Evolutionary conservation across 2,113 vertebrate species (phyloP), one percentile per base, ranked within the genome.

Genomic region (Pseudorhombus dupliciocellatus): DNA sequence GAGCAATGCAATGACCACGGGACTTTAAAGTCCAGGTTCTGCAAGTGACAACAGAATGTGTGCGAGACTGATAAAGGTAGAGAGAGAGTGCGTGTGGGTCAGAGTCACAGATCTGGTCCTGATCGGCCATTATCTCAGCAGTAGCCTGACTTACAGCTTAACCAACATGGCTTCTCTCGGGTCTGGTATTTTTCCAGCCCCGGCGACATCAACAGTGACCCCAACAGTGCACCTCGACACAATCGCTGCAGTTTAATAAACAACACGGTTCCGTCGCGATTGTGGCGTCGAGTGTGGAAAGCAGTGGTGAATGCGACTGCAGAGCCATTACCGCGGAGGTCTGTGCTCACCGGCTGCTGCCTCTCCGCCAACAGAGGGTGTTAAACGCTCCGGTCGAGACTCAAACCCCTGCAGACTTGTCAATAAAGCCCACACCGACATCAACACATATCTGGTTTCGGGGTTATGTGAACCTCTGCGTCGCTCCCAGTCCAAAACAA

Each of bases 111-210:
- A 81, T 79, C 78, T 56, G 75, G 84, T 84, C 84, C 79, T 79
- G 89, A 90, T 89, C 91, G 88, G 89, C 91, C 91, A 91, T 92
- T 91, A 91, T 89, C 89, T 91, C 88, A 90, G 88, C 84, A 87
- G 90, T 83, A 84, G 80, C 70, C 88, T 52, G 85, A 87, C 81
- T 89, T 88, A 28, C 80, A 84, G 89, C 89, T 90, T 81, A 87
- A 88, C 83, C 85, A 90, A 92, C 90, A 92, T 91, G 91, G 90
- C 88, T 89, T 79, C 87, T 89, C 80, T 66, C 31, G 57, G 65
- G 53, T 24, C 77, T 53, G 63, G 46, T 68, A 63, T 66, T 82
- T 85, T 63, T 80, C 54, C 73, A 71, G 16, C 21, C 40, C 51
- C 42, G 61, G 20, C 24, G 16, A 62, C 10, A 65, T 51, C 16